These are phyloP conservation scores for Pipra filicauda DNA, from an alignment of 2,113 vertebrate species.

Conservation along the genomic window DNA sequence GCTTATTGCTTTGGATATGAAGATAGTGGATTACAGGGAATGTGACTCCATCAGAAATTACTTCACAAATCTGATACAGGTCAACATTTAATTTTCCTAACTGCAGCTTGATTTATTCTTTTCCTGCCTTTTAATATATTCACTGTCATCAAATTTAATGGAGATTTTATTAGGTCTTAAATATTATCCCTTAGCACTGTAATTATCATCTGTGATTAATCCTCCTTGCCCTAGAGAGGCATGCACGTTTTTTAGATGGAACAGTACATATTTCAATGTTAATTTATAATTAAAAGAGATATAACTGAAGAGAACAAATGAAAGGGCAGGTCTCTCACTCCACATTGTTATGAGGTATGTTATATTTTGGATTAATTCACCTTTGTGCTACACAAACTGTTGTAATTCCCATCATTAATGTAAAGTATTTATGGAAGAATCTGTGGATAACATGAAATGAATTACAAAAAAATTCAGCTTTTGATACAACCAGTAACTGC, in stretches of 20 bases:
- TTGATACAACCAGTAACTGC: not conserved
- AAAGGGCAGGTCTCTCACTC: not conserved
- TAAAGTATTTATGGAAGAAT: not conserved
- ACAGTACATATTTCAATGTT: not conserved
- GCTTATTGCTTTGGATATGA: not conserved
- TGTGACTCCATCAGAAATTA: conserved; percentile 1
- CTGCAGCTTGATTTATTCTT: conserved; percentile 20
- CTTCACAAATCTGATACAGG: conserved; percentile 9
- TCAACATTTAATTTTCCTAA: conserved; percentile 31
- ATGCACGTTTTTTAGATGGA: conserved; percentile 15
- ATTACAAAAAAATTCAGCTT: not conserved
- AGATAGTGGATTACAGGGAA: not conserved
- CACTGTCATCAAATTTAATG: conserved; percentile 20
- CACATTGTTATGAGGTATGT: not conserved
- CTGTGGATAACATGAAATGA: not conserved
- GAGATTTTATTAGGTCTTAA: conserved; percentile 52
- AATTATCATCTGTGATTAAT: conserved; percentile 65
- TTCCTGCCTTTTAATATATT: conserved; percentile 32
- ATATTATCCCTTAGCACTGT: conserved; percentile 34
- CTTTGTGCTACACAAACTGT: not conserved
- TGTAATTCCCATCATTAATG: not conserved
- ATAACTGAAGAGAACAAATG: conserved; percentile 4
- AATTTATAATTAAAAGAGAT: conserved; percentile 8
- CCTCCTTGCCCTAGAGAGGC: conserved; percentile 28
- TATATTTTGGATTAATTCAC: not conserved